Percentiles rank a stretch among this genome's conserved stretches.
phyloP scores from a whole-genome alignment of 2,888 invertebrate species.

The Brachyopa scutellaris region DNA sequence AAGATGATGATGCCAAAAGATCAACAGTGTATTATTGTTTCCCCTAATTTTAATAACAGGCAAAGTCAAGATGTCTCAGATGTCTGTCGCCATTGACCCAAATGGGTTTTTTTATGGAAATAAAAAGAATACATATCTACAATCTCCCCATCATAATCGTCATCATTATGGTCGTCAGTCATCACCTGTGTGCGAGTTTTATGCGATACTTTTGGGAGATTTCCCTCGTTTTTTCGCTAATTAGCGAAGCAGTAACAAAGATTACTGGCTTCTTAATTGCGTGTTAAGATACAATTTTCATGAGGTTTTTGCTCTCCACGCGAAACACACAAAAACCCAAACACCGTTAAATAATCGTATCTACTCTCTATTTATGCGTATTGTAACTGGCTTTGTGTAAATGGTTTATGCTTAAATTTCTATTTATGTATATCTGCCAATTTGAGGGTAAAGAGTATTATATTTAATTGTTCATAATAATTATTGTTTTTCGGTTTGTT shows the following conservation, averaged over 20 bases:
- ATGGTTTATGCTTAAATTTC: slow-evolving; percentile 43
- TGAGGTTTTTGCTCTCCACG: slow-evolving; percentile 50
- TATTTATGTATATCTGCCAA: slow-evolving; percentile 42
- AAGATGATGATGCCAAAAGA: slow-evolving; percentile 29
- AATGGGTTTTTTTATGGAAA: not conserved
- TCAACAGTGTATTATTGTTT: not conserved
- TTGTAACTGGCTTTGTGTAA: not conserved
- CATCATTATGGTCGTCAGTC: slow-evolving; percentile 26
- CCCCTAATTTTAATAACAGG: slow-evolving; percentile 35
- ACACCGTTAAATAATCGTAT: slow-evolving; percentile 19
- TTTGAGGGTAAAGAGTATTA: slow-evolving; percentile 1
- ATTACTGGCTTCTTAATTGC: slow-evolving; percentile 59
- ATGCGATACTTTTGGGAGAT: slow-evolving; percentile 30
- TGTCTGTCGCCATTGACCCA: slow-evolving; percentile 63
- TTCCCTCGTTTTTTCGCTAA: slow-evolving; percentile 61
- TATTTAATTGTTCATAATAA: slow-evolving; percentile 16
- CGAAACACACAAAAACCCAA: not conserved
- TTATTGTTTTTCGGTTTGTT: too few species aligned
- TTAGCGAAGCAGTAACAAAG: slow-evolving; percentile 54
- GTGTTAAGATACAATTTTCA: slow-evolving; percentile 49
- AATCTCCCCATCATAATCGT: not conserved
- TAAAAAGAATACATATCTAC: not conserved
- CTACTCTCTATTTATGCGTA: not conserved
- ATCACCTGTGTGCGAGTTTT: slow-evolving; percentile 39
- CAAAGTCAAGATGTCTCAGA: slow-evolving; percentile 47